Evolutionary conservation across 2,888 invertebrate species (phyloP), one percentile per base, ranked within the genome.

Genomic region (Mimas tiliae): DNA sequence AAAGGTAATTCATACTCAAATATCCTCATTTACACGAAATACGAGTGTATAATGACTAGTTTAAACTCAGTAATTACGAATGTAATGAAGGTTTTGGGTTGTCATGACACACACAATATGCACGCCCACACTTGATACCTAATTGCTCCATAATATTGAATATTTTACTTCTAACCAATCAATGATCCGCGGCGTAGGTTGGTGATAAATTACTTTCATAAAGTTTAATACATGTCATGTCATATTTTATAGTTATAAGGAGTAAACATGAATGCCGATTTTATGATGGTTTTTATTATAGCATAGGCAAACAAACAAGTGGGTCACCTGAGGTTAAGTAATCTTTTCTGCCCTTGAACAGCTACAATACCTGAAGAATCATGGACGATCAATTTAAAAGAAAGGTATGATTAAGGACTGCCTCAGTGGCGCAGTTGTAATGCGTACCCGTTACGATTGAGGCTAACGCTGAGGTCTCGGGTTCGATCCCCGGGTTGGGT

Each of bases 121-220:
- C 76, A 78, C 82, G 73, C 84, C 85, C 77, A 83, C 85, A 69
- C 70, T 73, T 76, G 72, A 70, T 67, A 73, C 75, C 78, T 83
- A 84, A 87, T 85, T 83, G 78, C 80, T 77, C 75, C 78, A 79
- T 83, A 80, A 83, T 79, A 72, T 77, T 73, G 74, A 16, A 63
- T 53, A 66, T 42, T 63, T 63, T 45, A 45, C 45, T 52, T 52
- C 42, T 12, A 38, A 64, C 51, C 38, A 64, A 50, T 63, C 48
- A 48, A 27, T 62, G 62, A 47, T 27, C 63, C 48, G 47, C n/a
- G 16, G 45, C 63, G 63, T 48, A 21, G 63, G 48, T n/a, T 9
- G 63, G 27, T 48, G 33, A 63, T 48, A 48, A 33, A 47, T 48
- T 48, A 48, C 63, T 63, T 27, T 63, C 63, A 63, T 48, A 27